Evolutionary conservation across 2,797 vertebrate species (phyloP).

Genomic region (Peromyscus attwateri): DNA sequence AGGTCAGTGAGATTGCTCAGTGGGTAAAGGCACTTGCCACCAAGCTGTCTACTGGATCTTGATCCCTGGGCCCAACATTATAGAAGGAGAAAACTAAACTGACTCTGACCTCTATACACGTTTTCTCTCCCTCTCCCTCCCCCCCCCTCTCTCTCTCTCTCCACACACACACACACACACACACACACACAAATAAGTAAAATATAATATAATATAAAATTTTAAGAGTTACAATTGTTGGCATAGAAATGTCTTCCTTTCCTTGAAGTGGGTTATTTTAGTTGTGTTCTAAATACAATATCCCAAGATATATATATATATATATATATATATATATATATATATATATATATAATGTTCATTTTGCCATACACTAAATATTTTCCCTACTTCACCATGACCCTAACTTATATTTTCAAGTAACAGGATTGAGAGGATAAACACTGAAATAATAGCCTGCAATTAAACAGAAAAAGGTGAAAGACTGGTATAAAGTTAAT

Average conservation of each 20-base stretch:
- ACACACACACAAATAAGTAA: neutral
- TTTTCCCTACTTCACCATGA: slow-evolving; percentile 4
- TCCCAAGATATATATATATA: neutral
- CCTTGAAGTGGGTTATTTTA: slow-evolving; percentile 1
- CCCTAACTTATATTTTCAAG: slow-evolving; percentile 29
- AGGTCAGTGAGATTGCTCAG: neutral
- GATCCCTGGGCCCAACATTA: neutral
- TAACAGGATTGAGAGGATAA: neutral
- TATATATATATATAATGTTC: neutral
- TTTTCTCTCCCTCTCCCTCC: neutral
- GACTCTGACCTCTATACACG: neutral
- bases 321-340: too few species aligned
- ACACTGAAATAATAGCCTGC: neutral
- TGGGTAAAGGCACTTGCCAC: neutral
- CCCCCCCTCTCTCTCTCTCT: neutral
- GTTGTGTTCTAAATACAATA: slow-evolving; percentile 17
- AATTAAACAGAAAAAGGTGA: neutral
- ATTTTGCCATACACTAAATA: slow-evolving; percentile 14
- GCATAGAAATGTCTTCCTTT: neutral
- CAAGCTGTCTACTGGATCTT: neutral
- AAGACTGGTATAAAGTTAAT: neutral
- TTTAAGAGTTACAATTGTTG: neutral
- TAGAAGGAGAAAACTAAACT: neutral
- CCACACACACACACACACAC: too few species aligned
- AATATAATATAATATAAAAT: neutral